Conservation (phyloP, 2,888 invertebrate species). For the Andrena minutula region DNA sequence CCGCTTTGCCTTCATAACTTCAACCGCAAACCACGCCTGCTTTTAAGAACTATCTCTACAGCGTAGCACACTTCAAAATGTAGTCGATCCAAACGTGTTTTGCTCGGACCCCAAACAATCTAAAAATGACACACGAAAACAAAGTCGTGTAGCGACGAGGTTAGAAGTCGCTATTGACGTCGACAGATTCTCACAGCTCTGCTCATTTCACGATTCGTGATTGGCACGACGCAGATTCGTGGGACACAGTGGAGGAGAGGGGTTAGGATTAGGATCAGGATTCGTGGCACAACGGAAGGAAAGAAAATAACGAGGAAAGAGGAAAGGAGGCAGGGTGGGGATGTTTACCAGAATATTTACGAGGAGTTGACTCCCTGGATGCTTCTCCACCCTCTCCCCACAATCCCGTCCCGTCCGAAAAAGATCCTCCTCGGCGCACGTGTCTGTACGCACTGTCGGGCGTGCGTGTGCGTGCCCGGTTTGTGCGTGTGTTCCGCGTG, state of each 20-base stretch:
- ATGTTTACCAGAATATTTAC: constrained; percentile 63
- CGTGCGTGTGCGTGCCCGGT: constrained; percentile 17
- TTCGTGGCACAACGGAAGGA: constrained; percentile 13
- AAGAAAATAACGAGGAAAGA: constrained; percentile 26
- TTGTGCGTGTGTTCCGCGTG: constrained; percentile 48
- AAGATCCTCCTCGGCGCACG: constrained; percentile 11
- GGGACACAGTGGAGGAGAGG: background rate
- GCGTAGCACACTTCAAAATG: too few relatives aligned
- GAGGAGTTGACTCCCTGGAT: constrained; percentile 46
- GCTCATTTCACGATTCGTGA: too few relatives aligned
- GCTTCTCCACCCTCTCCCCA: constrained; percentile 17
- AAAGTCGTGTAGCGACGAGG: background rate
- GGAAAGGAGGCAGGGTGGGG: background rate
- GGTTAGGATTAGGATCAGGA: background rate
- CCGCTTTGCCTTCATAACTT: too few relatives aligned
- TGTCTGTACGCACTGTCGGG: constrained; percentile 17
- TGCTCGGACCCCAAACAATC: too few relatives aligned
- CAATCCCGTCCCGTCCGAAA: background rate
- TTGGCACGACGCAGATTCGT: background rate
- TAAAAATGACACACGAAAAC: background rate
- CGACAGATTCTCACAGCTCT: too few relatives aligned
- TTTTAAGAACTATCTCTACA: too few relatives aligned
- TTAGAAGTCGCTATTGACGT: background rate
- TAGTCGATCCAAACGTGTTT: too few relatives aligned
- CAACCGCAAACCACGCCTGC: too few relatives aligned